Evolutionary conservation across 2,797 vertebrate species (phyloP).

Genomic region (Xenops minutus): DNA sequence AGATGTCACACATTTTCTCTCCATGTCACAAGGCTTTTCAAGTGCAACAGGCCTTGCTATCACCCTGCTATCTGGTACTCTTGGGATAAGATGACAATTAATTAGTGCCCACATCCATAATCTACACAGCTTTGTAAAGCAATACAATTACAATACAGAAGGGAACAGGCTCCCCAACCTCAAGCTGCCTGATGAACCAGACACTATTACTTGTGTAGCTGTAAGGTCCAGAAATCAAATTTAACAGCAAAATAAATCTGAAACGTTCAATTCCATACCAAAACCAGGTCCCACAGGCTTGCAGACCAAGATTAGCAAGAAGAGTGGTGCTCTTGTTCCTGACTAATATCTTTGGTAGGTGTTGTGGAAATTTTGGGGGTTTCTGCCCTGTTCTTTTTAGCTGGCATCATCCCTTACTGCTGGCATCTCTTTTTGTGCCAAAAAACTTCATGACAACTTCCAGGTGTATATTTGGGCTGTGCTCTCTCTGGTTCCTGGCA

Average conservation of each 20-base stretch:
- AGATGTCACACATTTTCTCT: background rate
- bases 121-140: background rate
- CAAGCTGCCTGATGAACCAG: background rate
- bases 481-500: background rate
- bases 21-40: background rate
- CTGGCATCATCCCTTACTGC: background rate
- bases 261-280: background rate
- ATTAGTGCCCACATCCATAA: background rate
- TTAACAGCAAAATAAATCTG: background rate
- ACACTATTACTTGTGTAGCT: background rate
- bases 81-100: background rate
- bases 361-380: background rate
- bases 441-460: background rate
- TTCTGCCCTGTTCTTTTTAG: background rate
- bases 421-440: background rate
- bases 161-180: background rate
- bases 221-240: background rate
- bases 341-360: background rate
- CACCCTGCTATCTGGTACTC: background rate
- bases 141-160: background rate
- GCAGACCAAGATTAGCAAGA: background rate
- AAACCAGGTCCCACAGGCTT: background rate
- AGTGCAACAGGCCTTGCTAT: background rate
- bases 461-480: background rate
- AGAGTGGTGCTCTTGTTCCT: fast-evolving